Evolutionary conservation across 2,888 invertebrate species (phyloP).

Genomic region (Sarcophaga caerulescens): DNA sequence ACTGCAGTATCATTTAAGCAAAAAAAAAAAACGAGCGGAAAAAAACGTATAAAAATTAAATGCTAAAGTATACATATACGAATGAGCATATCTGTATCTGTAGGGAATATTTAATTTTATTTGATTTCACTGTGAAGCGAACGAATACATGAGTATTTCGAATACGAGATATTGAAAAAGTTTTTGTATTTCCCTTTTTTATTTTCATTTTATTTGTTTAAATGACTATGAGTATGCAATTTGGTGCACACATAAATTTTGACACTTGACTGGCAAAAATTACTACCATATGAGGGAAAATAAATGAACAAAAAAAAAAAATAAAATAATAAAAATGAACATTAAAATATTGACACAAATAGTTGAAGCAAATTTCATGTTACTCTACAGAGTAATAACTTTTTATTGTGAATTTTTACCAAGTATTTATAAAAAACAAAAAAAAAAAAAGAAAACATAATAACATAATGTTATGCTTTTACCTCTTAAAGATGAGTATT

Average conservation of each 20-base stretch:
- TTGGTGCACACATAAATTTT: slow-evolving; percentile 65
- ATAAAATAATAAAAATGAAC: slow-evolving; percentile 12
- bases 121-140: not conserved
- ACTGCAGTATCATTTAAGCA: slow-evolving; percentile 42
- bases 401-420: too few species aligned
- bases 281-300: not conserved
- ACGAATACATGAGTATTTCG: too few species aligned
- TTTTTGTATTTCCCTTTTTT: not conserved
- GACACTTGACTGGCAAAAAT: slow-evolving; percentile 63
- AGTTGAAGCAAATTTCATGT: too few species aligned
- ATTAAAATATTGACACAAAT: slow-evolving; percentile 47
- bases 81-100: not conserved
- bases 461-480: too few species aligned
- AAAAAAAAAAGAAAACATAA: too few species aligned
- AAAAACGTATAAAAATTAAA: not conserved
- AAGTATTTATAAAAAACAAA: too few species aligned
- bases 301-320: not conserved
- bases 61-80: not conserved
- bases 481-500: too few species aligned
- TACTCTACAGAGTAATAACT: too few species aligned
- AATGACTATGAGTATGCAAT: slow-evolving; percentile 39
- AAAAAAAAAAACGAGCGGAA: not conserved
- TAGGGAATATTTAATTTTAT: slow-evolving; percentile 41
- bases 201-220: not conserved
- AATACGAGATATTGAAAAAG: not conserved